A percentile compares a stretch with the other conserved stretches of the same genome.
Conservation (phyloP, 2,888 invertebrate species). For the Ischnura elegans region DNA sequence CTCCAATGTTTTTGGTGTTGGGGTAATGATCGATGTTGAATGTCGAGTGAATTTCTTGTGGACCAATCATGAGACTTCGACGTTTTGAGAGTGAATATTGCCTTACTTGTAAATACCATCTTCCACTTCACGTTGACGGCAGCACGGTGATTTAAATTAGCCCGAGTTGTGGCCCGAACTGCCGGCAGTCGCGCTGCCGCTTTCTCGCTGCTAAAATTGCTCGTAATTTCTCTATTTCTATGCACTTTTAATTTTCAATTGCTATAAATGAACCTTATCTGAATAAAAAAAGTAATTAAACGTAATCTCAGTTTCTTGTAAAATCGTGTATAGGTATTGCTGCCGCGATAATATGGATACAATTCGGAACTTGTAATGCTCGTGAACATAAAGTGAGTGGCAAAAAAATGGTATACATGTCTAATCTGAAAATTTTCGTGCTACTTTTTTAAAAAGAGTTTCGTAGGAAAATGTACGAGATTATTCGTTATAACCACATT, state of each 20-base stretch:
- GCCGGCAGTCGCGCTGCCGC: constrained; percentile 29
- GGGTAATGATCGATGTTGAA: neutral
- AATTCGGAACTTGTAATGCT: too few species aligned
- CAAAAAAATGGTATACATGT: too few species aligned
- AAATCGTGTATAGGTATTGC: too few species aligned
- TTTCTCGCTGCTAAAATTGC: neutral
- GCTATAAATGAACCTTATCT: too few species aligned
- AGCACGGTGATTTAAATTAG: constrained; percentile 54
- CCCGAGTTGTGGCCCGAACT: constrained; percentile 45
- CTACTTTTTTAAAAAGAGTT: too few species aligned
- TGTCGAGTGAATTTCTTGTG: neutral
- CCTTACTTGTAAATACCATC: neutral
- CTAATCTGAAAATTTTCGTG: too few species aligned
- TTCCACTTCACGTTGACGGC: neutral
- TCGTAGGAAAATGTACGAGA: too few species aligned
- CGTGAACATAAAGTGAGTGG: too few species aligned
- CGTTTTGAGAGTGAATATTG: neutral
- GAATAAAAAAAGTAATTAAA: too few species aligned
- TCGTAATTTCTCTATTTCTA: neutral
- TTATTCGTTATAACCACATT: too few species aligned
- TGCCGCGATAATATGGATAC: too few species aligned
- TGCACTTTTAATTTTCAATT: neutral
- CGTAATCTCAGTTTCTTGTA: too few species aligned
- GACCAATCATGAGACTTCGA: neutral
- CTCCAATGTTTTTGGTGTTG: neutral